Evolutionary conservation across 2,797 vertebrate genomes (phyloP).

Genomic region (Enteromius anoplus): DNA sequence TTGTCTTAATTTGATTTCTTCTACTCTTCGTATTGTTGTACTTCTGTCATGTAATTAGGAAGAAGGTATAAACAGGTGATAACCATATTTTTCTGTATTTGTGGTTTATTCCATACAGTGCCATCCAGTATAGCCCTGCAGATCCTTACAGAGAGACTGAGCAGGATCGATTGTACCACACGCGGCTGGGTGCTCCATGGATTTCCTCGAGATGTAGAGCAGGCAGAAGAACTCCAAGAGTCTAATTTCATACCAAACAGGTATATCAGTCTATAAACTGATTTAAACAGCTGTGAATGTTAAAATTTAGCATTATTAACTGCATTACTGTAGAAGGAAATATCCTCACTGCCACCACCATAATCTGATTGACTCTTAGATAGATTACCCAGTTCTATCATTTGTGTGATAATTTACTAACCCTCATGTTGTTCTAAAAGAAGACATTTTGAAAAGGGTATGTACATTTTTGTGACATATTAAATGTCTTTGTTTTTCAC

Average conservation of each 20-base stretch:
- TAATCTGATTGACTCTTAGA: background rate
- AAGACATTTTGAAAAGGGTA: background rate
- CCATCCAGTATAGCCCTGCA: slow-evolving; percentile 81
- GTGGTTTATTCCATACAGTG: slow-evolving; percentile 70
- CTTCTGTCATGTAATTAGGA: slow-evolving; percentile 16
- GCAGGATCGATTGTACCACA: slow-evolving; percentile 76
- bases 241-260: slow-evolving; percentile 81
- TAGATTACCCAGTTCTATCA: background rate
- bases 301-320: background rate
- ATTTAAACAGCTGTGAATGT: background rate
- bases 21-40: background rate
- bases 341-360: background rate
- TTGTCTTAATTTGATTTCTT: slow-evolving; percentile 29
- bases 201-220: slow-evolving; percentile 81
- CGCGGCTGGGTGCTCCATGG: slow-evolving; percentile 88
- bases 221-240: slow-evolving; percentile 76
- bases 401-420: background rate
- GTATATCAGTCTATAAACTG: slow-evolving; percentile 65
- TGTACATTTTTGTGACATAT: background rate
- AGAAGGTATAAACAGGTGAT: background rate
- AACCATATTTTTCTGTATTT: background rate
- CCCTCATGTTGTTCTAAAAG: background rate
- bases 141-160: slow-evolving; percentile 78
- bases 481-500: background rate
- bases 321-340: background rate